Base-by-base conservation (phyloP, 2,113 vertebrate species). In the Elanus axillaris region DNA sequence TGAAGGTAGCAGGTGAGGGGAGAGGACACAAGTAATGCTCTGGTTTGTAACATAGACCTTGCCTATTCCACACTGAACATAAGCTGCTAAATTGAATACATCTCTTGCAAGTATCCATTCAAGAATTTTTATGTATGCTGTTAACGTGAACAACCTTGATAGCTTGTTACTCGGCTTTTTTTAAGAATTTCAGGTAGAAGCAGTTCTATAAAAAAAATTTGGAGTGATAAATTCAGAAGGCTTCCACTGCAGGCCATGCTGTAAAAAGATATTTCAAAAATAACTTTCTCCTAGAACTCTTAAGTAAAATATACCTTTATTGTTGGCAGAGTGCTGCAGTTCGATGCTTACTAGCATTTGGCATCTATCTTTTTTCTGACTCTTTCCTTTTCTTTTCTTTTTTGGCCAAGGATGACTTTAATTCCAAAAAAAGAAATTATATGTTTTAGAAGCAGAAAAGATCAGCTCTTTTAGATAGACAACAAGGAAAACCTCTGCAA, bases 301-400 rank as follows among this genome's bases (percentile, higher is more conserved):
- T 84, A 80, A 91, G 55, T 77, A 94, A 94, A 92, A 94, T 71
- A 88, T 36, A 80, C 72, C 43, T 91, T 93, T 84, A 63, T 36
- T 86, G 59, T 80, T 94, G 64, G 16, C 88, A 93, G 34, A 67
- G 45, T 76, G 48, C 42, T 86, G 53, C 55, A 92, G 66, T 78
- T 77, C 55, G 43, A 67, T 59, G 47, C 23, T 91, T 78, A 43
- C 52, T 86, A 64, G 40, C 20, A 45, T 62, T 93, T 80, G 62
- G 42, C 47, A 45, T 82, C n/a, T 77, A 31, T 80, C 40, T 69
- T 25, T 96, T 88, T 90, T 60, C 38, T 85, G 13, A 21, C 16
- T 81, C 13, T 67, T 80, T 40, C 1, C 1, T 59, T 82, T 73
- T 32, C 3, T 79, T 52, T 58, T 38, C 7, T 66, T 74, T 73